Conservation (phyloP, 2,113 vertebrate species). For the Cathartes aura region DNA sequence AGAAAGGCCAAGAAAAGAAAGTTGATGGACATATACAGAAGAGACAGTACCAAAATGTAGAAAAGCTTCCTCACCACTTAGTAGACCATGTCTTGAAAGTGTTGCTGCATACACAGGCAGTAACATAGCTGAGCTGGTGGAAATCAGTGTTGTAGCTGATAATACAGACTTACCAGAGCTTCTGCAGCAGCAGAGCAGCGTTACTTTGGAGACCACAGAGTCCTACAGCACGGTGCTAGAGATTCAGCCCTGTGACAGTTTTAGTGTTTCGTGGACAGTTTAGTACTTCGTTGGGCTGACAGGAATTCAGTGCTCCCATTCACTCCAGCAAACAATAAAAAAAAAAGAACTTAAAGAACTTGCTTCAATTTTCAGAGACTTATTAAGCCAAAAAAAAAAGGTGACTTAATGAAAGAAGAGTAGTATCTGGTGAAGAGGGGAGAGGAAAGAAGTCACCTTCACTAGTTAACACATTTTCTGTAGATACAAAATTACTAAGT, state of each 20-base stretch:
- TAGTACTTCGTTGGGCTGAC: neutral
- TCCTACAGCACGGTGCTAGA: neutral
- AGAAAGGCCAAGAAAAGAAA: neutral
- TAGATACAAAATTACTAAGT: neutral
- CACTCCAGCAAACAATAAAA: neutral
- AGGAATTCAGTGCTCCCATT: neutral
- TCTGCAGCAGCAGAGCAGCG: neutral
- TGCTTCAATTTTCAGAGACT: neutral
- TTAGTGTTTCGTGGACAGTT: neutral
- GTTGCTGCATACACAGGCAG: neutral
- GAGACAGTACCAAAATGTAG: neutral
- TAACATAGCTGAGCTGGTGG: neutral
- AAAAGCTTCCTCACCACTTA: neutral
- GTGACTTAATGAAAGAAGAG: neutral
- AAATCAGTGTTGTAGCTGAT: neutral
- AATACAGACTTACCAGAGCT: neutral
- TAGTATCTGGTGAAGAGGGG: neutral
- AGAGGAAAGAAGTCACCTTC: neutral
- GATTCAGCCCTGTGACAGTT: neutral
- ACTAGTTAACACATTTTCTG: neutral
- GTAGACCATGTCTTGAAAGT: neutral
- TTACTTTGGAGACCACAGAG: neutral
- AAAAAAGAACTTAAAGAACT: neutral
- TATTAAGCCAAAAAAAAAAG: neutral
- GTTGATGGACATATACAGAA: neutral